Conservation (phyloP, 2,888 invertebrate genomes). For the Panzeria rudis region DNA sequence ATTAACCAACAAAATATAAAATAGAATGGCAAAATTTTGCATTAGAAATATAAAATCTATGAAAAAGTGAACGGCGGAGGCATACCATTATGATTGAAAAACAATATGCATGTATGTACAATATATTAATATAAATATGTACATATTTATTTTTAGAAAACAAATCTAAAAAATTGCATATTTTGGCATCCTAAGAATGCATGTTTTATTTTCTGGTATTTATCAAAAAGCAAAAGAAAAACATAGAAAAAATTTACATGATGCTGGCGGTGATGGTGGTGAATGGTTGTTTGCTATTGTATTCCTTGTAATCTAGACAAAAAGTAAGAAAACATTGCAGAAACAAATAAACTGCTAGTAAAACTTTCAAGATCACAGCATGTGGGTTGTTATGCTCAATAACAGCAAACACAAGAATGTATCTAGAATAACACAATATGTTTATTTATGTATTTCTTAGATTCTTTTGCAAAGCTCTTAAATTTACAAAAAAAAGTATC, state of each 20-base stretch:
- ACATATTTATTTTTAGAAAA: conserved; percentile 6
- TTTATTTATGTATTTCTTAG: background rate
- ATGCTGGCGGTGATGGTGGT: conserved; percentile 43
- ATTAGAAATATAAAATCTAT: conserved; percentile 50
- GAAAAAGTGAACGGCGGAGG: conserved; percentile 69
- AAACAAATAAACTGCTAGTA: conserved; percentile 20
- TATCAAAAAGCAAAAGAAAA: background rate
- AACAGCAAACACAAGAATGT: conserved; percentile 18
- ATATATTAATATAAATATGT: conserved; percentile 11
- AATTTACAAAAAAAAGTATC: conserved; percentile 24
- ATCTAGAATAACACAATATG: conserved; percentile 17
- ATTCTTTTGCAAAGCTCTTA: background rate
- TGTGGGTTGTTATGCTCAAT: conserved; percentile 61
- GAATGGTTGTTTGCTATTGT: conserved; percentile 56
- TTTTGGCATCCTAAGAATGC: conserved; percentile 64
- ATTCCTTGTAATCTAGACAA: conserved; percentile 61
- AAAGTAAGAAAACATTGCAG: conserved; percentile 1
- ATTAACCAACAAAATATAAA: conserved; percentile 45
- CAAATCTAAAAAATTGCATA: conserved; percentile 35
- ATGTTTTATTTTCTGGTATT: conserved; percentile 20
- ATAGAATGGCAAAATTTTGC: conserved; percentile 54
- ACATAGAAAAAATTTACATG: conserved; percentile 30
- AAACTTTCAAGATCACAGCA: conserved; percentile 71
- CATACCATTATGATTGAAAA: conserved; percentile 39
- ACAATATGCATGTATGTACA: conserved; percentile 8